phyloP scores from a whole-genome alignment of 2,113 vertebrate species.

The Phasianus colchicus region DNA sequence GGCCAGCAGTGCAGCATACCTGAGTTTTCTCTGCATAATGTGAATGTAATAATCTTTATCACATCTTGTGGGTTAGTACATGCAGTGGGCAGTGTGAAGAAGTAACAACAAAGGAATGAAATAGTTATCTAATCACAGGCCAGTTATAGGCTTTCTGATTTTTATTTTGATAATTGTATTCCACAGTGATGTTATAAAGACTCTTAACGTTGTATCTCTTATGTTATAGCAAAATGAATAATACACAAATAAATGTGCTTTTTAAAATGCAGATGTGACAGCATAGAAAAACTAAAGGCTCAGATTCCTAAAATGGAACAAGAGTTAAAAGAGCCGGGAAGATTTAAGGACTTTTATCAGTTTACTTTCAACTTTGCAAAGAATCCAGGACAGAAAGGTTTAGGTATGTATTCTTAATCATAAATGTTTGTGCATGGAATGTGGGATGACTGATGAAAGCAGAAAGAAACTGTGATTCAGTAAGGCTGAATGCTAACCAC shows the following conservation, averaged over 20 bases:
- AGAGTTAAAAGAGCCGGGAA: constrained; percentile 88
- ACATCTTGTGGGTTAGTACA: not conserved
- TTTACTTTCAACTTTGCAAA: constrained; percentile 93
- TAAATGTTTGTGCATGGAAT: not conserved
- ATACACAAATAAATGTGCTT: constrained; percentile 30
- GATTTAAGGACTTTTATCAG: constrained; percentile 93
- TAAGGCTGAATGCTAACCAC: not conserved
- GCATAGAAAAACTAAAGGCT: constrained; percentile 90
- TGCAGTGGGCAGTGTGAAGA: not conserved
- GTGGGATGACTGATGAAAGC: not conserved
- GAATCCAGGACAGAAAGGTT: constrained; percentile 89
- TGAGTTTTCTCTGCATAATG: not conserved
- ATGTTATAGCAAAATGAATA: not conserved
- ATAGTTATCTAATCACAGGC: not conserved
- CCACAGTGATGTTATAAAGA: not conserved
- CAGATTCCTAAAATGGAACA: constrained; percentile 91
- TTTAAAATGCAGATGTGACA: constrained; percentile 85
- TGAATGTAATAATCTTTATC: not conserved
- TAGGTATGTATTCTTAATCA: constrained; percentile 83
- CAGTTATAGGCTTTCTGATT: not conserved
- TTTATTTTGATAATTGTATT: not conserved
- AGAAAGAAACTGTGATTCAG: not conserved
- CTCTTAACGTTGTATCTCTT: not conserved
- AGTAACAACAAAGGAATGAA: not conserved
- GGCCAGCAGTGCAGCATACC: not conserved